Percentiles rank a stretch among this genome's conserved stretches.
These are phyloP conservation scores for Myrmophylax atrothorax DNA, from an alignment of 2,113 vertebrate species.

Conservation along the genomic window DNA sequence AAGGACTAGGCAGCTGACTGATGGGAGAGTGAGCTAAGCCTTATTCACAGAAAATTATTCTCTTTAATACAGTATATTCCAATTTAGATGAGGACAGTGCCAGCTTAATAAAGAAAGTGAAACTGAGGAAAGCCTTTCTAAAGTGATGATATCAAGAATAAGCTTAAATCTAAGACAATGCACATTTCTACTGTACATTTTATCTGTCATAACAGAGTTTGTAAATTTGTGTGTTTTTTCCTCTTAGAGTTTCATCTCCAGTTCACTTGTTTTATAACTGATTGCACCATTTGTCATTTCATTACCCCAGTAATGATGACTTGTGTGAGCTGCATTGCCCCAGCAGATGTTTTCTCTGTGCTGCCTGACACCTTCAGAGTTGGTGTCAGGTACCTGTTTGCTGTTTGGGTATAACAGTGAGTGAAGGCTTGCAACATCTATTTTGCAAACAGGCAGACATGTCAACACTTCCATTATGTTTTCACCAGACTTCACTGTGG, in stretches of 20 bases:
- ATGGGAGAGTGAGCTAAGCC: background rate
- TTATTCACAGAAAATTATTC: background rate
- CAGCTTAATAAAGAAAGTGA: background rate
- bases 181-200: background rate
- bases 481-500: background rate
- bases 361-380: background rate
- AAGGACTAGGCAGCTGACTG: background rate
- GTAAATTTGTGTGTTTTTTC: background rate
- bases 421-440: background rate
- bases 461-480: background rate
- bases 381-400: background rate
- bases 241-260: background rate
- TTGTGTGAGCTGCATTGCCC: background rate
- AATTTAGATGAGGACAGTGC: background rate
- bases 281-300: background rate
- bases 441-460: background rate
- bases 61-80: background rate
- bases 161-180: background rate
- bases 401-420: background rate
- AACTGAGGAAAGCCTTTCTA: background rate
- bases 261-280: background rate
- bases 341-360: background rate
- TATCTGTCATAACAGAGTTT: background rate
- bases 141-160: background rate
- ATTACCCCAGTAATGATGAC: background rate